Evolutionary conservation across 2,797 vertebrate genomes (phyloP), one percentile per base, ranked within the genome.

Genomic region (Bradypodion pumilum): DNA sequence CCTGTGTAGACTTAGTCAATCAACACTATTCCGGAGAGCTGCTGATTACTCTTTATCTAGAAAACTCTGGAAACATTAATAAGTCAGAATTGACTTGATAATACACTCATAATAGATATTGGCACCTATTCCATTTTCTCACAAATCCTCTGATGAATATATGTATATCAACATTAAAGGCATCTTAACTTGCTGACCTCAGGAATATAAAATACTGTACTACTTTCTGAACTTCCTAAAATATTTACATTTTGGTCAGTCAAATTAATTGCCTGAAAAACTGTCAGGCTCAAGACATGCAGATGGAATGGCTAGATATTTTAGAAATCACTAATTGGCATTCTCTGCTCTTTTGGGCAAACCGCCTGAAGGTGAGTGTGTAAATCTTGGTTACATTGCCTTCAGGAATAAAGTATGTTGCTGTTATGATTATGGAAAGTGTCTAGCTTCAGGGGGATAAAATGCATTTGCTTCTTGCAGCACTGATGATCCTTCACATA

Each of bases 221-320:
- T 89, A 63, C 59, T 84, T 72, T 5, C 0, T 16, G 44, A 81
- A 73, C 6, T 21, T 69, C 69, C 56, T 88, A 25, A 83, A 72
- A 90, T 84, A 85, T 86, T 92, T 93, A 89, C 80, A 83, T 89
- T 91, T 68, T 68, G 76, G 81, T 66, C 72, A 87, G 83, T 63
- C 83, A 69, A 93, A 91, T 87, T 88, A 91, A 90, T 90, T 92
- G 80, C 75, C 87, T 90, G 80, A 74, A 91, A 90, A 93, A 83
- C 79, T 60, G 75, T 78, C 85, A 85, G 65, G 80, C 79, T 92
- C 35, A 74, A 92, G 89, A 86, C 74, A 89, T 16, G 62, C 83
- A 82, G 81, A 89, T 86, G 85, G 92, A 84, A 88, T 90, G 62
- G 69, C 88, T 87, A 72, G 90, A 88, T 85, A 87, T 13, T 70